Percentiles rank a stretch among this genome's conserved stretches.
phyloP scores from a whole-genome alignment of 2,888 invertebrate species.

The Drosophila recens region DNA sequence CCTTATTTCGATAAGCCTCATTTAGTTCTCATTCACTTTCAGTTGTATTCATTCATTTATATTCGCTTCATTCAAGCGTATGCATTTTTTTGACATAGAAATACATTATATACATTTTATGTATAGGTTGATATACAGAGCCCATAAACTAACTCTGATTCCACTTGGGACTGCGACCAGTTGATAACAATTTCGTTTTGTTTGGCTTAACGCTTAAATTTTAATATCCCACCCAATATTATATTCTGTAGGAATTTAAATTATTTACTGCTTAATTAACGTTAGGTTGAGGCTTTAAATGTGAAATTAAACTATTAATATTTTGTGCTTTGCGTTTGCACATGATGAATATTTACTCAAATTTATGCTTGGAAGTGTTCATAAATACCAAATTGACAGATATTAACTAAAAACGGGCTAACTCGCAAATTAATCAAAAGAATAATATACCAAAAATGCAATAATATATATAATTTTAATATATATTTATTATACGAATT shows the following conservation, averaged over 20 bases:
- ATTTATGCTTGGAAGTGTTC: background rate
- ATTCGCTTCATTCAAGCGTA: slow-evolving; percentile 49
- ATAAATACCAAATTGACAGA: background rate
- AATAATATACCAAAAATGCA: no score
- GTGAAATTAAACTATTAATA: slow-evolving; percentile 51
- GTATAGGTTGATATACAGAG: background rate
- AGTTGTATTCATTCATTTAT: slow-evolving; percentile 11
- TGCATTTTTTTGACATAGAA: slow-evolving; percentile 26
- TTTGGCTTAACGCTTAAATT: slow-evolving; percentile 20
- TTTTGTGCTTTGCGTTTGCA: slow-evolving; percentile 15
- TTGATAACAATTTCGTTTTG: slow-evolving; percentile 34
- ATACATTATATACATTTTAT: background rate
- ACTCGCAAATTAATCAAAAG: background rate
- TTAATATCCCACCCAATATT: slow-evolving; percentile 7
- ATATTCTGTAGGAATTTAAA: slow-evolving; percentile 46
- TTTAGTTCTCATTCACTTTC: slow-evolving; percentile 69
- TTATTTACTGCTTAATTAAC: slow-evolving; percentile 55
- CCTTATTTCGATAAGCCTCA: slow-evolving; percentile 69
- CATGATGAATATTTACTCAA: slow-evolving; percentile 8
- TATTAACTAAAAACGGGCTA: background rate
- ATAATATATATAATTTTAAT: no score
- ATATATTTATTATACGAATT: no score
- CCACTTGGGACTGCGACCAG: slow-evolving; percentile 19
- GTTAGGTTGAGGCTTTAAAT: slow-evolving; percentile 11
- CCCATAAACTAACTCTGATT: slow-evolving; percentile 16